A percentile compares a stretch with the other conserved stretches of the same genome.
phyloP scores from a whole-genome alignment of 2,888 invertebrate genomes.

The Drosophila bunnanda region DNA sequence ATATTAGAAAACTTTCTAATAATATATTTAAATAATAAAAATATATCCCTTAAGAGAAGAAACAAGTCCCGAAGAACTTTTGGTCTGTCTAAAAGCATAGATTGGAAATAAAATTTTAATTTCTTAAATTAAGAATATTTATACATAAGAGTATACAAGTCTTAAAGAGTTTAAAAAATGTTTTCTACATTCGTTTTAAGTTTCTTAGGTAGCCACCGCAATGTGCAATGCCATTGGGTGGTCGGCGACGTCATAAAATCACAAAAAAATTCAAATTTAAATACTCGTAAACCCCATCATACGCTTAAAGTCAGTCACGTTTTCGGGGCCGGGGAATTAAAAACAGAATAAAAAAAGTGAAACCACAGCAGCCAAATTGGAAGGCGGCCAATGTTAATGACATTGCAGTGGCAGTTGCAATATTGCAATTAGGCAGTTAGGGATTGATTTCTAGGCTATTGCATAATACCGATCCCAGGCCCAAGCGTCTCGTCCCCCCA shows the following conservation, averaged over 20 bases:
- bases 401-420: slow-evolving; percentile 49
- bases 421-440: slow-evolving; percentile 3
- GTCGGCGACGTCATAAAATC: slow-evolving; percentile 2
- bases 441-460: slow-evolving; percentile 67
- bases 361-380: slow-evolving; percentile 36
- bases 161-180: background rate
- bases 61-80: background rate
- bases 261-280: slow-evolving; percentile 2
- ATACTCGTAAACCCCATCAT: slow-evolving; percentile 33
- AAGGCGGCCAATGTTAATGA: slow-evolving; percentile 67
- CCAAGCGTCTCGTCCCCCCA: slow-evolving; percentile 19
- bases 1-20: no score
- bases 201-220: background rate
- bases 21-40: background rate
- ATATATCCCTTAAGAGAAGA: background rate
- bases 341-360: slow-evolving; percentile 49
- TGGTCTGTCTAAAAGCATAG: background rate
- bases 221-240: background rate
- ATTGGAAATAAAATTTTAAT: no score
- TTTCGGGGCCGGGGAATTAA: slow-evolving; percentile 13
- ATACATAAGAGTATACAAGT: background rate
- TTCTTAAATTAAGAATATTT: background rate
- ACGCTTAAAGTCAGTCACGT: slow-evolving; percentile 68
- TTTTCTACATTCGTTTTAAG: background rate
- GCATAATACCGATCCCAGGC: slow-evolving; percentile 53